Base-by-base conservation (phyloP, 2,113 vertebrate species). In the Propithecus coquereli region DNA sequence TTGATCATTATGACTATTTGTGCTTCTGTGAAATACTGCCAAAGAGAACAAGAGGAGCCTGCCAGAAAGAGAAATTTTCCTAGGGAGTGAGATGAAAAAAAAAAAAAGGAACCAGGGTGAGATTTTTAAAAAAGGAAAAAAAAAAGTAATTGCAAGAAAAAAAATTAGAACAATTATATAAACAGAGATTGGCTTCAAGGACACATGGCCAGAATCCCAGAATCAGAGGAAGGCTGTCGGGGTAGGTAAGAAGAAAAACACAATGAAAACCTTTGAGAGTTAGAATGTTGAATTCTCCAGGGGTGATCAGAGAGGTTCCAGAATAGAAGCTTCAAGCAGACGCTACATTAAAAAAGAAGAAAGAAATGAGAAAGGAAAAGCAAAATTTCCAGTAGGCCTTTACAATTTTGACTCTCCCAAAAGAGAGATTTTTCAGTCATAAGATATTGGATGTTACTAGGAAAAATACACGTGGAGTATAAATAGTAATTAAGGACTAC, bases 111-210 rank as follows among this genome's bases (percentile, higher is more conserved):
- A 95, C 4, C 80, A 97, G 94, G 84, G 91, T 97, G 57, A 96
- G 1, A 2, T 87, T 85, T 59, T 65, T 65, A 17, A 54, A 93
- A 79, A 54, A 52, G 32, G 82, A 57, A 40, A 5, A 59, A 32
- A 61, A 54, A 65, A 93, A 84, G 83, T 95, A 92, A 96, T 96
- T 97, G 96, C 85, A 92, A 13, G 93, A 87, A 93, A 97, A 97
- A 65, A 94, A 98, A 98, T 95, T 94, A 98, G 97, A 98, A 87
- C 97, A 97, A 96, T 97, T 98, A 98, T 92, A 94, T 98, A 98
- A 98, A 94, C 92, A 97, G 96, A n/a, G 0, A 95, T 54, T 79
- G 79, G 82, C 54, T 97, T 95, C 84, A 98, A 98, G 96, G 81
- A 87, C 79, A 96, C 89, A 97, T 97, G 97, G 95, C 92, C 98